These are phyloP conservation scores for Mobula birostris DNA, from an alignment of 2,113 vertebrate species.

Conservation along the genomic window DNA sequence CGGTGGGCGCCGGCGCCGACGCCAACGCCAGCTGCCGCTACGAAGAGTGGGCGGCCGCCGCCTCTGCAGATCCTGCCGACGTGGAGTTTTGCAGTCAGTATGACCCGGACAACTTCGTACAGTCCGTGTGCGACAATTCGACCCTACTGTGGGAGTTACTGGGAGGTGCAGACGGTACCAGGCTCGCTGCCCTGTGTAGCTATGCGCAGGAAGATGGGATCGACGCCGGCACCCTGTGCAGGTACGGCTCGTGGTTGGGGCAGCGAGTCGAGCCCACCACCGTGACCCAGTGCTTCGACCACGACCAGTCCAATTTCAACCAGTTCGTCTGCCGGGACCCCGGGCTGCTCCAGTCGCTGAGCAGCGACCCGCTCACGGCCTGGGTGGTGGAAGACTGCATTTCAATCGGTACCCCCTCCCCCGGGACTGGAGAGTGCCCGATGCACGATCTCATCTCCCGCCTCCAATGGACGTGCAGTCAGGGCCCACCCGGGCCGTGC, in stretches of 20 bases:
- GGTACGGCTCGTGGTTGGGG: conserved; percentile 51
- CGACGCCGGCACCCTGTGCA: not conserved
- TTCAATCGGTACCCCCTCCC: conserved; percentile 41
- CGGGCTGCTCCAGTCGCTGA: conserved; percentile 47
- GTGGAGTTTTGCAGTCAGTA: conserved; percentile 58
- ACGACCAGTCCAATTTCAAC: conserved; percentile 57
- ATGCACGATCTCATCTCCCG: conserved; percentile 47
- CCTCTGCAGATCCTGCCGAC: conserved; percentile 61
- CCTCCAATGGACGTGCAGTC: conserved; percentile 61
- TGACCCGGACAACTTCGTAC: conserved; percentile 58
- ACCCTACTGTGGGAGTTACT: conserved; percentile 56
- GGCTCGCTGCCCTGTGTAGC: conserved; percentile 56
- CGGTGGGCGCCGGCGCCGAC: conserved; percentile 38
- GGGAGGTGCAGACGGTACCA: conserved; percentile 58
- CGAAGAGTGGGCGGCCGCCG: conserved; percentile 53
- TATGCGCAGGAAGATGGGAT: not conserved
- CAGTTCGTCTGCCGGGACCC: conserved; percentile 50
- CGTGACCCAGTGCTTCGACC: conserved; percentile 62
- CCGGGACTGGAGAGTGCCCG: conserved; percentile 45
- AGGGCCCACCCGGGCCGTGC: conserved; percentile 51
- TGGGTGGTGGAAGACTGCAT: conserved; percentile 59
- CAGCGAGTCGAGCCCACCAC: conserved; percentile 48
- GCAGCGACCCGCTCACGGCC: conserved; percentile 49
- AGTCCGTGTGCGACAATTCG: conserved; percentile 53
- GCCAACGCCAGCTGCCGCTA: conserved; percentile 52